A percentile compares a stretch with the other conserved stretches of the same genome.
phyloP scores from a whole-genome alignment of 2,888 invertebrate species.

The Bembecia ichneumoniformis region DNA sequence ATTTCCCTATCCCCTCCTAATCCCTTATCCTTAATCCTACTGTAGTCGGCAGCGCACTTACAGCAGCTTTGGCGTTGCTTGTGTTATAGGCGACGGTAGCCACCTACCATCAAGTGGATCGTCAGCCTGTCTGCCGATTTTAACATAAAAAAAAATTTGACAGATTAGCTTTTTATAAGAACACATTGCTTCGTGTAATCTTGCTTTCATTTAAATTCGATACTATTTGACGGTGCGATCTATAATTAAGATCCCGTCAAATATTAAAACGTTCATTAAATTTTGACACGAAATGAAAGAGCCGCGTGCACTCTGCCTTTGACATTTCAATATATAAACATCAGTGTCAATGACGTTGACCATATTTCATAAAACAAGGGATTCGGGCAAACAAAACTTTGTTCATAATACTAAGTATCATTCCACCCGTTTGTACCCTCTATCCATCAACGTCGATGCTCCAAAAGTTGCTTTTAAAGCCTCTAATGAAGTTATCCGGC shows the following conservation, averaged over 20 bases:
- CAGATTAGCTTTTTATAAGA: too few relatives aligned
- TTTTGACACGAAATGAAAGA: background rate
- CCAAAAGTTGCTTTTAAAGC: constrained; percentile 23
- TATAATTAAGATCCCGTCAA: background rate
- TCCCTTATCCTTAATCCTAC: too few relatives aligned
- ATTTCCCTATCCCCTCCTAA: too few relatives aligned
- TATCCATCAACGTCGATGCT: constrained; percentile 33
- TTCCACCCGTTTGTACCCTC: constrained; percentile 10
- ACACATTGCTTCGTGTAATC: too few relatives aligned
- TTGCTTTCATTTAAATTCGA: too few relatives aligned
- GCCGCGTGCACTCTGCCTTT: constrained; percentile 22
- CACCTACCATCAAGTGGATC: too few relatives aligned
- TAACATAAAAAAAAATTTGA: too few relatives aligned
- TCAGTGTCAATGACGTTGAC: constrained; percentile 44
- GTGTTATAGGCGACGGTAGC: too few relatives aligned
- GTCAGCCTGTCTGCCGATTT: too few relatives aligned
- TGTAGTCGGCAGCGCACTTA: too few relatives aligned
- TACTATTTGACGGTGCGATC: too few relatives aligned
- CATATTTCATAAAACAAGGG: constrained; percentile 64
- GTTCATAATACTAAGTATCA: constrained; percentile 18
- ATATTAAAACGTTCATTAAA: background rate
- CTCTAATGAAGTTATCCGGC: constrained; percentile 31
- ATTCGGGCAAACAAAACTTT: constrained; percentile 32
- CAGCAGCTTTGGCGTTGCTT: too few relatives aligned
- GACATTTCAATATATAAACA: constrained; percentile 60